Percentiles rank a stretch among this genome's conserved stretches.
Evolutionary conservation across 92 coral and sea anemone genomes (phyloP).

Genomic region (Palythoa caribaeorum): DNA sequence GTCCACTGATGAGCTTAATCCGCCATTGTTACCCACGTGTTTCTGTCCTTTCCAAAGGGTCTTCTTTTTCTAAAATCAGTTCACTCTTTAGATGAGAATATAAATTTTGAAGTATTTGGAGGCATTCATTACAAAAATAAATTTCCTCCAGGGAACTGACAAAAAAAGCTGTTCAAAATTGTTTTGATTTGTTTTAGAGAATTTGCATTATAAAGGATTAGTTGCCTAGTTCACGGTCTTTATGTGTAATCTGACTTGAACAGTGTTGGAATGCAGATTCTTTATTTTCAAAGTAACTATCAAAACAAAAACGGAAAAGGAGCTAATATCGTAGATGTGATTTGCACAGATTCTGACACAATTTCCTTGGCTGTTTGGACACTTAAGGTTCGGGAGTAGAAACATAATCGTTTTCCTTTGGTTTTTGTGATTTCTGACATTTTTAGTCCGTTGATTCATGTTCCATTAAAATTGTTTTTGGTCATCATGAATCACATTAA

Average conservation of each 20-base stretch:
- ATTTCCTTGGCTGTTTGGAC: not conserved
- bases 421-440: too few relatives aligned
- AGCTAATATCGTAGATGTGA: not conserved
- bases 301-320: not conserved
- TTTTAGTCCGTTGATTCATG: too few relatives aligned
- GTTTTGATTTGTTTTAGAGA: not conserved
- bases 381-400: not conserved
- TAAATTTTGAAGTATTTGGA: not conserved
- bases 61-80: constrained; percentile 29
- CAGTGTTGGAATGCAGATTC: constrained; percentile 5
- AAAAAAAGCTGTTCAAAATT: not conserved
- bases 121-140: not conserved
- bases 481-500: too few relatives aligned
- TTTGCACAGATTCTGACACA: not conserved
- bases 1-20: constrained; percentile 5
- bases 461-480: too few relatives aligned
- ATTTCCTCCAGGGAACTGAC: not conserved
- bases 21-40: constrained; percentile 19
- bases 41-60: not conserved
- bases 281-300: not conserved
- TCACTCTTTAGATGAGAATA: not conserved
- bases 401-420: too few relatives aligned
- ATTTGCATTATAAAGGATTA: constrained; percentile 31
- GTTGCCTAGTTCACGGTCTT: not conserved
- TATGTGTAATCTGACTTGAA: not conserved